Conservation (phyloP, 2,888 invertebrate species). For the Lycaena phlaeas region DNA sequence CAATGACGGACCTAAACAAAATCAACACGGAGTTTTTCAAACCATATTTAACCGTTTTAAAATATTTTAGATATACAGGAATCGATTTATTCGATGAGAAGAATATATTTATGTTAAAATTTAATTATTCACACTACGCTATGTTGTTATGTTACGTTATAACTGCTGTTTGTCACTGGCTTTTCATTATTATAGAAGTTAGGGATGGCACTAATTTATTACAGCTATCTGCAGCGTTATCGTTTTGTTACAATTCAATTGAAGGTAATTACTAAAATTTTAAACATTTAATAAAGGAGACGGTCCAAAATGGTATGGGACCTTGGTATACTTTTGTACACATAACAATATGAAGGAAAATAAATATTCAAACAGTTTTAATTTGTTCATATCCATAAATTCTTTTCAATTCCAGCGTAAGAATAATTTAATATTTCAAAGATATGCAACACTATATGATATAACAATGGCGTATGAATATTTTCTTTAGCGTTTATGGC, state of each 20-base stretch:
- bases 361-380: too few relatives aligned
- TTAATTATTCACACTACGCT: constrained; percentile 11
- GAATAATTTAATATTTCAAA: too few relatives aligned
- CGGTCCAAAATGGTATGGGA: too few relatives aligned
- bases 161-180: constrained; percentile 12
- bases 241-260: constrained; percentile 13
- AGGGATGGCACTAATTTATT: constrained; percentile 13
- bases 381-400: too few relatives aligned
- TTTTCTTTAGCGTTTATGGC: too few relatives aligned
- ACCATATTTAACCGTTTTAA: constrained; percentile 16
- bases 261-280: too few relatives aligned
- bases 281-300: too few relatives aligned
- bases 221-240: constrained; percentile 17
- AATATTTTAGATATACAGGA: constrained; percentile 15
- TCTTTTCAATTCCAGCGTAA: too few relatives aligned
- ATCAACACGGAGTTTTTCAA: constrained; percentile 17
- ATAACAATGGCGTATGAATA: too few relatives aligned
- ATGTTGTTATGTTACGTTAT: constrained; percentile 12
- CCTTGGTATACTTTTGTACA: too few relatives aligned
- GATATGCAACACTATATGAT: too few relatives aligned
- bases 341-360: too few relatives aligned
- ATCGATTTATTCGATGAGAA: constrained; percentile 19
- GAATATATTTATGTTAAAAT: constrained; percentile 12
- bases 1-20: constrained; percentile 14
- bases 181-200: constrained; percentile 12